Percentiles rank a stretch among this genome's conserved stretches.
phyloP scores from a whole-genome alignment of 1,140 invertebrate species.

The Drosophila melanogaster region Release_6_plus_ISO1_MT NC_004354.4:13996001-13996500 shows the following conservation, averaged over 20 bases:
- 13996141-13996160: background rate
- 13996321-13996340: conserved; percentile 60
- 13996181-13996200: background rate
- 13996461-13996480: conserved; percentile 8
- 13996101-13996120: conserved; percentile 39
- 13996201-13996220: background rate
- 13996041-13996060: conserved; percentile 27
- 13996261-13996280: background rate
- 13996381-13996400: conserved; percentile 61
- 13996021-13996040: conserved; percentile 6
- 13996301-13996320: conserved; percentile 46
- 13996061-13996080: conserved; percentile 37
- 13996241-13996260: background rate
- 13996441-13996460: conserved; percentile 12
- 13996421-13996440: conserved; percentile 51
- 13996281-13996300: conserved; percentile 34
- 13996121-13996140: background rate
- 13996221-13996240: no score
- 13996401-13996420: conserved; percentile 70
- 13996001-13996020: conserved; percentile 5
- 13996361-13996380: conserved; percentile 52
- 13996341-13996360: conserved; percentile 40
- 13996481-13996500: conserved; percentile 1
- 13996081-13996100: conserved; percentile 42
- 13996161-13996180: rapidly evolving